phyloP scores from a whole-genome alignment of 64 coral and sea anemone species.

The Actinia equina region DNA sequence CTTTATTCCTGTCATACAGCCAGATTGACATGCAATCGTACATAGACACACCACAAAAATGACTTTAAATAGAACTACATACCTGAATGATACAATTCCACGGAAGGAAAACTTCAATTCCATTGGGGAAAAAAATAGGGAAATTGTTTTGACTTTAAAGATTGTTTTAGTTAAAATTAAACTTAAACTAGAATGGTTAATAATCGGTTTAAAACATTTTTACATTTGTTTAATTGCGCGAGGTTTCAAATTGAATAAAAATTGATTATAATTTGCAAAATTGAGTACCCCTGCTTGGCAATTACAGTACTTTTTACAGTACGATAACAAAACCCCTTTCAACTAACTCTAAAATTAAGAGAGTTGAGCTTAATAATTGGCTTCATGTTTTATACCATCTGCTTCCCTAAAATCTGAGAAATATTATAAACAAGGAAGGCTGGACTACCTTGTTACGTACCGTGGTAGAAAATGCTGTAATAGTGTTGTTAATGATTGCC shows the following conservation, averaged over 20 bases:
- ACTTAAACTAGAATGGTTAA: too few species aligned
- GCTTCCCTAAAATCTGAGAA: neutral
- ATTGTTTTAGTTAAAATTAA: too few species aligned
- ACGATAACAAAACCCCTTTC: too few species aligned
- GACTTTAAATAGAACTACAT: neutral
- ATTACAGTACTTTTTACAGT: too few species aligned
- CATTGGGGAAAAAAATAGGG: neutral
- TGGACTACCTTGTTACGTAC: neutral
- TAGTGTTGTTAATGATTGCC: neutral
- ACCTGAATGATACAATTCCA: too few species aligned
- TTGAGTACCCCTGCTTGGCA: neutral
- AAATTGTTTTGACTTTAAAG: neutral
- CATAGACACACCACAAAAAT: neutral
- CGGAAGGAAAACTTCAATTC: neutral
- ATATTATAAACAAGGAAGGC: neutral
- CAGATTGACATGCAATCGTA: neutral
- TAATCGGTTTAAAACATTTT: neutral
- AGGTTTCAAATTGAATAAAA: neutral
- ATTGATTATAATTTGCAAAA: neutral
- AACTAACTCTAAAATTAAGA: too few species aligned
- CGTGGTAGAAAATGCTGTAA: neutral
- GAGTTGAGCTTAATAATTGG: too few species aligned
- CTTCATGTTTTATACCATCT: neutral
- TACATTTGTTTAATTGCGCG: neutral
- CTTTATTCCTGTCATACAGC: neutral